Evolutionary conservation across 2,888 invertebrate genomes (phyloP).

Genomic region (Caenorhabditis uteleia): DNA sequence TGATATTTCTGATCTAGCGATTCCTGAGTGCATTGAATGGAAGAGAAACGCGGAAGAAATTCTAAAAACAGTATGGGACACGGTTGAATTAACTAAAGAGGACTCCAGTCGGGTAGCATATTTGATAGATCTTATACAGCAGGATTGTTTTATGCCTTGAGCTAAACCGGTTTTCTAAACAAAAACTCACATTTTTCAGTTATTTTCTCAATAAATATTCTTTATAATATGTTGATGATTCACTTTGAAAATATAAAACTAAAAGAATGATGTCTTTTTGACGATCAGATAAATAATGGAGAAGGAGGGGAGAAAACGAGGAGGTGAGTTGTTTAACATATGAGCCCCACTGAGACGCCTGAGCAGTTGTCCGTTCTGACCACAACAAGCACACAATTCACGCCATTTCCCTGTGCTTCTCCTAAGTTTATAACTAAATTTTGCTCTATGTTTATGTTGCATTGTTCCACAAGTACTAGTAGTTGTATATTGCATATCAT

Average conservation of each 20-base stretch:
- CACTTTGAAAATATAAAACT: not conserved
- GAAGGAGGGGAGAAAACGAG: not conserved
- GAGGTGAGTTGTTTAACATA: too few species aligned
- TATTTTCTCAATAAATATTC: slow-evolving; percentile 1
- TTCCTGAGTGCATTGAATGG: slow-evolving; percentile 51
- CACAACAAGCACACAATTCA: too few species aligned
- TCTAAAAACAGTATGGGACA: slow-evolving; percentile 21
- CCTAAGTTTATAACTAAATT: too few species aligned
- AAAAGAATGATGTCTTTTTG: not conserved
- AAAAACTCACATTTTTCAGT: not conserved
- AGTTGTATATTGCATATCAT: too few species aligned
- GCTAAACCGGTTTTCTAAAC: not conserved
- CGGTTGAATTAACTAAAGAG: slow-evolving; percentile 24
- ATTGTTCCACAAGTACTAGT: too few species aligned
- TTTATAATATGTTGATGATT: not conserved
- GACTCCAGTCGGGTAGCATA: slow-evolving; percentile 19
- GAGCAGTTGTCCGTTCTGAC: too few species aligned
- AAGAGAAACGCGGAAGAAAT: slow-evolving; percentile 30
- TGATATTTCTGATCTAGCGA: slow-evolving; percentile 40
- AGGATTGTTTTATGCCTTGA: slow-evolving; percentile 17
- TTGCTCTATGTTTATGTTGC: too few species aligned
- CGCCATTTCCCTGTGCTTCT: too few species aligned
- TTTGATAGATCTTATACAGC: slow-evolving; percentile 25
- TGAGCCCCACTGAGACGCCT: too few species aligned
- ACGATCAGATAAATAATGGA: not conserved